Evolutionary conservation across 1,140 invertebrate species (phyloP), one percentile per base, ranked within the genome.

Genomic region (Drosophila baimaii): DNA sequence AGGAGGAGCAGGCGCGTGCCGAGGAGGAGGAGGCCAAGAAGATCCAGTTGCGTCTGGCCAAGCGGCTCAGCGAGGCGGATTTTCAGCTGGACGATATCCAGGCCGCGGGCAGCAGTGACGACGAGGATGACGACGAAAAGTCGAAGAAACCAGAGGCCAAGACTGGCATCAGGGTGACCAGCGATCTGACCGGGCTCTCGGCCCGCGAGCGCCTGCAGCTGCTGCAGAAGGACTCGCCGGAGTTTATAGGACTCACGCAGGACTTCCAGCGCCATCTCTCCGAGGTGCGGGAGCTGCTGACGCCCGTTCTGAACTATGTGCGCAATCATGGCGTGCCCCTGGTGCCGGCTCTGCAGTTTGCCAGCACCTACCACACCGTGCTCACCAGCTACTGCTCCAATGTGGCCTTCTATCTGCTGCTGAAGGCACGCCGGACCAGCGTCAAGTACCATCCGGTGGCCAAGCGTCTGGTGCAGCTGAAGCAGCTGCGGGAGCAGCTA

Each of bases 11-110:
- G 62, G 97, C 97, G 21, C 94, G 95, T 70, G 93, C 96, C 73
- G 97, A 98, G 93, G 97, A 98, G 92, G 93, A 96, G 77, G 97
- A 98, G 93, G 97, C 97, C 3, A 94, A 94, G 90, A 95, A 94
- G 79, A 95, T 98, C 59, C 97, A 98, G 89, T 94, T 95, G 86
- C 94, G 95, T 82, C 93, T 98, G 35, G 93, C 95, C 23, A 95
- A 96, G 91, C 95, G 97, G 91, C 92, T 98, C 17, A 95, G 96
- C 83, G 96, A 97, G 90, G 94, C 95, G 39, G 97, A 98, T 93
- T 97, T 97, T 91, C 93, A 94, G 35, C 92, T 97, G 13, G 96
- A 96, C 68, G 93, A 86, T 33, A 44, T 79, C 12, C 43, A 62
- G 3, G 54, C 49, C 27, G 5, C 7, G 7, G 41, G 27, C 39